phyloP scores from a whole-genome alignment of 1,140 invertebrate species.

The Hylaeus anthracinus region DNA sequence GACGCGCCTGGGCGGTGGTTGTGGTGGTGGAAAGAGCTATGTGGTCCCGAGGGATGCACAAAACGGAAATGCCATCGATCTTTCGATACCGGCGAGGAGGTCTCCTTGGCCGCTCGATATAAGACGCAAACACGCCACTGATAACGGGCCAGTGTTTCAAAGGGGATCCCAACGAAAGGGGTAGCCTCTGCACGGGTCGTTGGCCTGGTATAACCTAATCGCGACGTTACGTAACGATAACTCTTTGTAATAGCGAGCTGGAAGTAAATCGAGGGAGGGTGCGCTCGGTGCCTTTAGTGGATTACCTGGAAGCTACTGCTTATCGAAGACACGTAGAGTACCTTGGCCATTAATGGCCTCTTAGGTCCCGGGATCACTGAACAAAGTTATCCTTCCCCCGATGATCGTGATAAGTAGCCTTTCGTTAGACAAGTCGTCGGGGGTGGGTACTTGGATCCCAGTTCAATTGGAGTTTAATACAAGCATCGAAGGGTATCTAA shows the following conservation, averaged over 20 bases:
- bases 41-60: constrained; percentile 45
- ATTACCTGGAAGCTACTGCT: constrained; percentile 14
- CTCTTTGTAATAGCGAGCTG: constrained; percentile 13
- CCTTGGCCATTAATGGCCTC: no score
- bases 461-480: no score
- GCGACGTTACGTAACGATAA: constrained; percentile 19
- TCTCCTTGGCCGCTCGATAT: constrained; percentile 9
- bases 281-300: constrained; percentile 34
- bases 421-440: no score
- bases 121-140: constrained; percentile 23
- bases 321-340: background rate
- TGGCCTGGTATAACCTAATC: constrained; percentile 36
- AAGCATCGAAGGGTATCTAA: no score
- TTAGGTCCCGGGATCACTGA: no score
- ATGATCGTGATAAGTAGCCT: no score
- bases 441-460: no score
- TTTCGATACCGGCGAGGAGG: constrained; percentile 35
- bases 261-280: constrained; percentile 41
- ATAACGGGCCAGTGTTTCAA: constrained; percentile 29
- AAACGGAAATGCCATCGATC: constrained; percentile 53
- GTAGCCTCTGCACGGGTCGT: constrained; percentile 4
- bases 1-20: background rate
- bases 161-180: constrained; percentile 8
- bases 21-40: constrained; percentile 45
- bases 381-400: no score